Base-by-base conservation (phyloP, 37 sponge, comb jelly and placozoan species). In the Geodia barretti region DNA sequence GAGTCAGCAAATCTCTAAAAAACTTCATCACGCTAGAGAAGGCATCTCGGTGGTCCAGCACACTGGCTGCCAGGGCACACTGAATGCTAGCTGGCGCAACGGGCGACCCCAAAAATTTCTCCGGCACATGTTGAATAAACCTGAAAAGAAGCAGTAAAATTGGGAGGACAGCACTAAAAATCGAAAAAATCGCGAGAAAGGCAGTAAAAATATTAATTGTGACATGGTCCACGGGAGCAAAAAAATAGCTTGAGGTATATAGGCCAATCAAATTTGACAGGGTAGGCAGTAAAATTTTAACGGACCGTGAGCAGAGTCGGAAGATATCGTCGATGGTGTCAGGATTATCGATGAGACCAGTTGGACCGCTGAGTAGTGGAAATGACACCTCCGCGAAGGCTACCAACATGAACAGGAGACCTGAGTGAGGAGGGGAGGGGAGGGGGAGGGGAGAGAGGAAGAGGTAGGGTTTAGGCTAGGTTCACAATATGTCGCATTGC, bases 241-340 rank as follows among this genome's bases (percentile, higher is more conserved):
- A 31, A 70, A 19, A 26, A n/a, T 26, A 67, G 29, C 20, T 14
- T 20, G 20, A 21, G 60, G 19, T 59, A 20, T 14, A 59, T 59
- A 59, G 20, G 20, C 20, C 20, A 59, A 20, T 59, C 60, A 21
- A 59, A 21, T 14, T 14, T 14, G 14, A n/a, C n/a, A n/a, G n/a
- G n/a, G n/a, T n/a, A n/a, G n/a, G n/a, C n/a, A n/a, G n/a, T n/a
- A 58, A 58, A 58, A 58, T 19, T 58, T 58, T 19, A 58, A 58
- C 60, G 11, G 19, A 94, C 94, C 94, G 83, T 59, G 86, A 80
- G 87, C 91, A 94, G n/a, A 98, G 85, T 38, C 99, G 70, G 78
- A 87, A 98, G 38, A 92, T 65, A 61, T 98, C 99, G 67, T 98
- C 99, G 35, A 98, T 89, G 21, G 96, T 94, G 78, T 95, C 97